Percentiles rank a stretch among this genome's conserved stretches.
Conservation (phyloP, 2,888 invertebrate genomes). For the Neoaliturus tenellus region DNA sequence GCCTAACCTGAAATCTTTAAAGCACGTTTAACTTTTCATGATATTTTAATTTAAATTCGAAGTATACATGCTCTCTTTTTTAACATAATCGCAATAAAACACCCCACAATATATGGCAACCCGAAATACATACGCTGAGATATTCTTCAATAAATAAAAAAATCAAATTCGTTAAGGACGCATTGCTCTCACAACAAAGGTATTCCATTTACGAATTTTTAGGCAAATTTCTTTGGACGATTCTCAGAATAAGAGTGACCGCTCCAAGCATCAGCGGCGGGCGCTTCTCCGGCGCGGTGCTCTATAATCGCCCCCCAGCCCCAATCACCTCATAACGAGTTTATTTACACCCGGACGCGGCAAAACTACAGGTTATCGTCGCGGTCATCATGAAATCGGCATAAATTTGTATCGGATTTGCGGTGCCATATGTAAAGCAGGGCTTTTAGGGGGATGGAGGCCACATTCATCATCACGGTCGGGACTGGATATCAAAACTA, state of each 20-base stretch:
- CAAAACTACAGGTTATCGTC: neutral
- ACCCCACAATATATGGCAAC: too few relatives aligned
- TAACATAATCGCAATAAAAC: too few relatives aligned
- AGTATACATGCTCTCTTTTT: too few relatives aligned
- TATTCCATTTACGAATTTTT: too few relatives aligned
- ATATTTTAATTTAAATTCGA: too few relatives aligned
- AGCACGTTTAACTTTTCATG: too few relatives aligned
- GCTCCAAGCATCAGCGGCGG: neutral
- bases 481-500: neutral
- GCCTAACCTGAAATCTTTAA: too few relatives aligned
- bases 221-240: neutral
- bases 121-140: too few relatives aligned
- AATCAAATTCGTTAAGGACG: too few relatives aligned
- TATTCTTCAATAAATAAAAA: too few relatives aligned
- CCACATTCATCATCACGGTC: neutral
- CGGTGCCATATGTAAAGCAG: constrained; percentile 14
- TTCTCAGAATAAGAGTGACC: neutral
- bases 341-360: constrained; percentile 18
- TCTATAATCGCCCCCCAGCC: neutral
- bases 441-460: neutral
- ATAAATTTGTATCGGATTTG: constrained; percentile 22
- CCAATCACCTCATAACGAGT: constrained; percentile 11
- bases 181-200: too few relatives aligned
- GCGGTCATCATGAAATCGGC: constrained; percentile 24
- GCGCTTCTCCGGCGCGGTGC: neutral